These are phyloP conservation scores for Microctenopoma lineatum DNA, from an alignment of 2,797 vertebrate genomes.

Conservation along the genomic window DNA sequence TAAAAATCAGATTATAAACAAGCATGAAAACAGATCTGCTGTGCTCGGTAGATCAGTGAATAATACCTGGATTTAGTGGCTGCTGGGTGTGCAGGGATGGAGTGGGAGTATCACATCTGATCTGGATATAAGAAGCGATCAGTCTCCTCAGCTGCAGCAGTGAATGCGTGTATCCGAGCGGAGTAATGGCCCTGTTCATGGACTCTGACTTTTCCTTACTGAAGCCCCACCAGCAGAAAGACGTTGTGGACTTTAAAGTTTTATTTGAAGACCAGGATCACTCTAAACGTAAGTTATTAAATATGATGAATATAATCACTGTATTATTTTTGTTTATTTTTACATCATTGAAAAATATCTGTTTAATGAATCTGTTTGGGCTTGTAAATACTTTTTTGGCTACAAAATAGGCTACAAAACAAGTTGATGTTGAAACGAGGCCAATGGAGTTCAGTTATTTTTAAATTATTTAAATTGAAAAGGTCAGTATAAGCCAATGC, in stretches of 20 bases:
- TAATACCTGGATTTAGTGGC: conserved; percentile 40
- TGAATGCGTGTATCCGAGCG: not conserved
- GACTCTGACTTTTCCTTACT: conserved; percentile 58
- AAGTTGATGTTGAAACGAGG: too few species aligned
- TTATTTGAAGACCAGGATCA: conserved; percentile 60
- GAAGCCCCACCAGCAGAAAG: conserved; percentile 53
- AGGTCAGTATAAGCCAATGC: too few species aligned
- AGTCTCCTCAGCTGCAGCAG: conserved; percentile 38
- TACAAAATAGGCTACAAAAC: too few species aligned
- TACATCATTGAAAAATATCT: too few species aligned
- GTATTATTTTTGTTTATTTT: not conserved
- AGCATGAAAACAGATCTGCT: conserved; percentile 17
- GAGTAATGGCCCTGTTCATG: conserved; percentile 66
- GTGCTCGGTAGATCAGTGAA: not conserved
- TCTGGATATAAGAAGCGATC: conserved; percentile 55
- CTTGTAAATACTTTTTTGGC: too few species aligned
- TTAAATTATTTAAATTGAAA: too few species aligned
- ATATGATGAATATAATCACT: not conserved
- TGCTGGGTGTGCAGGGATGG: not conserved
- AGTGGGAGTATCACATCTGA: conserved; percentile 21
- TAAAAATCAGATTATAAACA: too few species aligned
- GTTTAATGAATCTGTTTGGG: too few species aligned
- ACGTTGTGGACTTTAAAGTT: conserved; percentile 55
- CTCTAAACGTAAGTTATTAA: conserved; percentile 56
- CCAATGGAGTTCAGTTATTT: too few species aligned